Evolutionary conservation across 1,140 invertebrate genomes (phyloP), one percentile per base, ranked within the genome.

Genomic region (Drosophila pallidifrons): DNA sequence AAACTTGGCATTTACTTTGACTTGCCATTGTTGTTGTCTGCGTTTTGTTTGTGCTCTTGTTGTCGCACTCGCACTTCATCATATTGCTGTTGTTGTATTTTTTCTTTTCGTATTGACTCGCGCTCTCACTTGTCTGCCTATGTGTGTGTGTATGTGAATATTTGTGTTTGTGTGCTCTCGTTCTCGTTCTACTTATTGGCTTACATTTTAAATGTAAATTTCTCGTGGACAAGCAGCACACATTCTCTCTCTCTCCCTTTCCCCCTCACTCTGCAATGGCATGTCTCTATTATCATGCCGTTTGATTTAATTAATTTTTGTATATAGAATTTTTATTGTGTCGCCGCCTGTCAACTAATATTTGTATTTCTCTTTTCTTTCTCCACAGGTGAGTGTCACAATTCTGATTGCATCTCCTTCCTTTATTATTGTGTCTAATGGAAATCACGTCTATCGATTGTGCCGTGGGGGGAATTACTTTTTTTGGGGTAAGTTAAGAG

Each of bases 141-240:
- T 32, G 38, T 15, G 35, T 65, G 16, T 63, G 28, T 41, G 16
- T 63, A 15, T 41, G 0, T 38, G 30, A 30, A 16, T 28, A 4
- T 45, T 15, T 65, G 68, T 57, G 52, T 74, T 49, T 45, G 67
- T 79, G 59, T 30, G 55, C 47, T 58, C 41, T 58, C 13, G 45
- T 11, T 60, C 60, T 51, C 55, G 38, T 55, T 79, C 58, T 54
- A 63, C 67, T 71, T 76, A 67, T 82, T 82, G 72, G 81, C 81
- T 73, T 72, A 83, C 81, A 80, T 83, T 85, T 82, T 61, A 66
- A 65, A 83, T 77, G 67, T 65, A 83, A 76, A 83, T 78, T 78
- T 60, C 61, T 64, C 63, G 35, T 10, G 35, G 35, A 38, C 35
- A 38, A 38, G 35, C 35, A 38, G 35, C 7, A 38, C 35, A 20